These are phyloP conservation scores for Eristalis arbustorum DNA, from an alignment of 2,888 invertebrate genomes.

Conservation along the genomic window DNA sequence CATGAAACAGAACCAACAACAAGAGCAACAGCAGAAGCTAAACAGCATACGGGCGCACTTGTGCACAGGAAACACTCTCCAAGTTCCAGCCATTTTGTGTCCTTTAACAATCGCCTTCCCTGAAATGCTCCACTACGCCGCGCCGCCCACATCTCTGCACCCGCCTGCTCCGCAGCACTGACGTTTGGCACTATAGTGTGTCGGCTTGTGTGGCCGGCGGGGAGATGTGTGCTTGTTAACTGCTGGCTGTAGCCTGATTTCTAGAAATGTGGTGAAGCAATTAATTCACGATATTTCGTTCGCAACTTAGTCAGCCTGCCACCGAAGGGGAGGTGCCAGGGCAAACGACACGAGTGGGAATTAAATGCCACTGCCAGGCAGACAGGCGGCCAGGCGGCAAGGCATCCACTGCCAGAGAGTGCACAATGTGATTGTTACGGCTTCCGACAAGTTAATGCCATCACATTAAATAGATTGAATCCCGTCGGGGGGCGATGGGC, in stretches of 20 bases:
- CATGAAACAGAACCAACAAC: slow-evolving; percentile 23
- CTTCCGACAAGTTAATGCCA: slow-evolving; percentile 11
- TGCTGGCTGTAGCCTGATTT: slow-evolving; percentile 29
- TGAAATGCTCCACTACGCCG: not conserved
- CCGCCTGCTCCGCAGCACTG: not conserved
- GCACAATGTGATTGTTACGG: not conserved
- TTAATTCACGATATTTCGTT: slow-evolving; percentile 49
- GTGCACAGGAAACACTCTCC: slow-evolving; percentile 35
- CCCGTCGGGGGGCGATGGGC: not conserved
- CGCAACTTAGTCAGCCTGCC: slow-evolving; percentile 7
- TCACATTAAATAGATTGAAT: slow-evolving; percentile 17
- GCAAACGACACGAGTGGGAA: slow-evolving; percentile 1
- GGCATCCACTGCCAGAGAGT: not conserved
- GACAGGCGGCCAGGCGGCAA: not conserved
- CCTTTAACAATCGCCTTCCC: slow-evolving; percentile 8
- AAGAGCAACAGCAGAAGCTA: slow-evolving; percentile 21
- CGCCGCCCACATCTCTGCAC: not conserved
- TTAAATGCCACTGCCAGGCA: slow-evolving; percentile 19
- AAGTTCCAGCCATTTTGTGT: slow-evolving; percentile 30
- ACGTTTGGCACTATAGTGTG: not conserved
- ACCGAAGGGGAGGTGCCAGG: not conserved
- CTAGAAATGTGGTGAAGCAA: slow-evolving; percentile 44
- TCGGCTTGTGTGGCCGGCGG: not conserved
- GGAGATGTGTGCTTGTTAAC: slow-evolving; percentile 33
- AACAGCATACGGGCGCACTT: not conserved